These are phyloP conservation scores for Dryomyza anilis DNA, from an alignment of 2,888 invertebrate species.

Conservation along the genomic window DNA sequence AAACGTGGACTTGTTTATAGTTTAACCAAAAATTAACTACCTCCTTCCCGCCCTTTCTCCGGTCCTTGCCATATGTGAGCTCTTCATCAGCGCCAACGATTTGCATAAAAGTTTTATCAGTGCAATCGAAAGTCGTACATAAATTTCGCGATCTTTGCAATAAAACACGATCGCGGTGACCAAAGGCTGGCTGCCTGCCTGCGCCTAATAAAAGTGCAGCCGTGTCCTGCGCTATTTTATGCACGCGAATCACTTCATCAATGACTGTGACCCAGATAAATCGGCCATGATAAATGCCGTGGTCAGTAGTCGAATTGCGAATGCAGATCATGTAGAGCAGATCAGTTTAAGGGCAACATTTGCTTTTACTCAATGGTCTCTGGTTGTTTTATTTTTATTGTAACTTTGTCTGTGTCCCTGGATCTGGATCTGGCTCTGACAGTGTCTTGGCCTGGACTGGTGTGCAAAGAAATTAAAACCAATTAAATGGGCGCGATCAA, in stretches of 20 bases:
- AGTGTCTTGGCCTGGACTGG: constrained; percentile 19
- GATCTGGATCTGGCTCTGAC: neutral
- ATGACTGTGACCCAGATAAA: constrained; percentile 29
- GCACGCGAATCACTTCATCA: constrained; percentile 38
- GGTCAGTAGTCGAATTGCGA: constrained; percentile 20
- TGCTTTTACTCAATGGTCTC: no score
- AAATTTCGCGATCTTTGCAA: constrained; percentile 27
- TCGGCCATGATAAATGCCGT: constrained; percentile 22
- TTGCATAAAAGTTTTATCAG: constrained; percentile 19
- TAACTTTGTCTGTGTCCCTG: no score
- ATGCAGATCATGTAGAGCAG: constrained; percentile 22
- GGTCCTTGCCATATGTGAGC: no score
- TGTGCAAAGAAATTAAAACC: constrained; percentile 48
- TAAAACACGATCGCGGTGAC: constrained; percentile 31
- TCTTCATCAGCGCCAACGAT: constrained; percentile 17
- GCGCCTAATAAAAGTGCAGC: constrained; percentile 43
- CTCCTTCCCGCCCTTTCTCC: no score
- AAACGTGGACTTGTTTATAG: no score
- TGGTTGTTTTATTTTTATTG: no score
- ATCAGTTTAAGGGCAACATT: constrained; percentile 14
- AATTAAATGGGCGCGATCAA: constrained; percentile 48
- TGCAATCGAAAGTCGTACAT: constrained; percentile 32
- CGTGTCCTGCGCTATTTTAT: constrained; percentile 28
- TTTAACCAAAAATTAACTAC: no score
- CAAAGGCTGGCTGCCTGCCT: constrained; percentile 38